These are phyloP conservation scores for Pteropus rufus DNA, from an alignment of 2,797 vertebrate genomes.

Conservation along the genomic window DNA sequence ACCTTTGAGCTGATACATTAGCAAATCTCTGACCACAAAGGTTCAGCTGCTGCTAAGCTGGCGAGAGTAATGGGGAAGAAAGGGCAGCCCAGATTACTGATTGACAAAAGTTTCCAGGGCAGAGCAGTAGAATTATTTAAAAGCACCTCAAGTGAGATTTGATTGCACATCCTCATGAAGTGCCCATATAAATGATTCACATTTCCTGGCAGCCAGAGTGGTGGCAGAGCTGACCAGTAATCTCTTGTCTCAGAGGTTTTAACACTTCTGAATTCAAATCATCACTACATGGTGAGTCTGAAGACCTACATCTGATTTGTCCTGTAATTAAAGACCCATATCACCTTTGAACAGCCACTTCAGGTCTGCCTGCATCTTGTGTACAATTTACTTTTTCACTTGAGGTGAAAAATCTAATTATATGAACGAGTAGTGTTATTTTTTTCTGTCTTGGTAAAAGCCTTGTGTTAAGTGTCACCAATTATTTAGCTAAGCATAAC, in stretches of 20 bases:
- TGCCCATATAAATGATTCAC: slow-evolving; percentile 2
- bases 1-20: slow-evolving; percentile 48
- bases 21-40: slow-evolving; percentile 68
- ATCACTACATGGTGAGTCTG: neutral
- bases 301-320: slow-evolving; percentile 42
- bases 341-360: slow-evolving; percentile 55
- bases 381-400: slow-evolving; percentile 71
- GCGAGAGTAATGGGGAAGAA: neutral
- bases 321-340: slow-evolving; percentile 51
- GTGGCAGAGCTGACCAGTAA: slow-evolving; percentile 33
- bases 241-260: slow-evolving; percentile 26
- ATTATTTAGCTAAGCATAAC: slow-evolving; percentile 61
- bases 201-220: slow-evolving; percentile 43
- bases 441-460: slow-evolving; percentile 48
- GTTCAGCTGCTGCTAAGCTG: neutral
- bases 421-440: slow-evolving; percentile 55
- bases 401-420: slow-evolving; percentile 66
- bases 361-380: slow-evolving; percentile 48
- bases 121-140: slow-evolving; percentile 56
- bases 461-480: slow-evolving; percentile 48
- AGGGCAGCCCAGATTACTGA: neutral
- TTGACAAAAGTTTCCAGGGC: slow-evolving; percentile 41
- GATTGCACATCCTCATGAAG: slow-evolving; percentile 60
- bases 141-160: slow-evolving; percentile 54
- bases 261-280: slow-evolving; percentile 60